Base-by-base conservation (phyloP, 1,140 invertebrate genomes). In the Drosophila miranda region DNA sequence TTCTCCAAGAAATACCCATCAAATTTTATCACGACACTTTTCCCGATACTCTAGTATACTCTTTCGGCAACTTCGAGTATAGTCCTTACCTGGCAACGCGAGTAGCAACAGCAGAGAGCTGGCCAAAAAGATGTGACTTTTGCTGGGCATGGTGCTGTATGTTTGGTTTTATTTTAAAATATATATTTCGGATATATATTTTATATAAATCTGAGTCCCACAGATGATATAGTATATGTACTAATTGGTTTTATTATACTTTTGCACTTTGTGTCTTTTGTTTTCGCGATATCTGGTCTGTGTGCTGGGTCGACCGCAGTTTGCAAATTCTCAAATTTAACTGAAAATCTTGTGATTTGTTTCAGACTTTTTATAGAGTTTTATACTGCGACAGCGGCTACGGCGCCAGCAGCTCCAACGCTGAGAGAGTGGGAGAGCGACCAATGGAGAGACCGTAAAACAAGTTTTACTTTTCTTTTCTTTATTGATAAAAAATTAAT, bases 261-360 rank as follows among this genome's bases (percentile, higher is more conserved):
- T 48, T 46, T 60, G 9, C 44, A 23, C 34, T 23, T 30, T 42
- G 41, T 28, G 56, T 6, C 44, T 28, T 49, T 28, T 30, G 19
- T 43, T 53, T 44, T 23, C 16, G 16, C 34, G 41, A 14, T 48
- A 53, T 62, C 11, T 53, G 28, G 28, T 2, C 28, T 30, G 30
- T 30, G 45, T 9, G 30, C 48, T 34, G 51, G 30, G 54, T 64
- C 69, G 68, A 89, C 82, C 77, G 83, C 64, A 53, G 60, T 75
- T 88, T 78, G 66, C 67, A 60, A 90, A 84, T 90, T 89, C 83
- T 60, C 55, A 78, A 90, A 81, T 78, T 89, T 75, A 89, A 89
- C 88, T 89, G 88, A 90, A 89, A 89, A 90, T 89, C 83, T 88
- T 88, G 57, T 88, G 82, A 89, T 88, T 89, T 87, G 79, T 74